Conservation (phyloP, 2,113 vertebrate species). For the Solea senegalensis region DNA sequence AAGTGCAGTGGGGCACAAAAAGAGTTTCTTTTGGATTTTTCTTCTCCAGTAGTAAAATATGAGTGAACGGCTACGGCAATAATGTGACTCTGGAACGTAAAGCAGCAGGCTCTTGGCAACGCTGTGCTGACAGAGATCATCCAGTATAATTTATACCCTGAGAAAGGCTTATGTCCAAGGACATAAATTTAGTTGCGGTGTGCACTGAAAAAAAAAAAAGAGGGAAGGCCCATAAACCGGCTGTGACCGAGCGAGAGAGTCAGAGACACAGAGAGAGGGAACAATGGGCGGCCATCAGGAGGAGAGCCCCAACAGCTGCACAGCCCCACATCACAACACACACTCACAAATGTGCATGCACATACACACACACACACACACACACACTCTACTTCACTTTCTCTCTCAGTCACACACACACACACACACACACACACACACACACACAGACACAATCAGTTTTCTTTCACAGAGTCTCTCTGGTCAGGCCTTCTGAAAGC, state of each 20-base stretch:
- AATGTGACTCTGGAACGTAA: conserved; percentile 49
- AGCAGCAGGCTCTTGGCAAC: conserved; percentile 57
- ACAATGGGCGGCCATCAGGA: conserved; percentile 76
- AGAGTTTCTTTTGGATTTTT: neutral
- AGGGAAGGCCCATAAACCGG: conserved; percentile 69
- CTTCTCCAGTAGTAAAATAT: conserved; percentile 43
- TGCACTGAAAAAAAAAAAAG: conserved; percentile 53
- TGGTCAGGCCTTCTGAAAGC: conserved; percentile 60
- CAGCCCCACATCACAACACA: conserved; percentile 53
- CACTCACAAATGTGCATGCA: conserved; percentile 18
- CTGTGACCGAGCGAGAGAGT: conserved; percentile 34
- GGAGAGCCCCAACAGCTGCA: conserved; percentile 78
- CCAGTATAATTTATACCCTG: conserved; percentile 76
- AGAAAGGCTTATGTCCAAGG: conserved; percentile 74
- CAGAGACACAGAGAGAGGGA: conserved; percentile 50
- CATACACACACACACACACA: conserved; percentile 24
- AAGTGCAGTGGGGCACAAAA: neutral
- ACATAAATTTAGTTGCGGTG: conserved; percentile 74
- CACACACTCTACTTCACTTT: conserved; percentile 8
- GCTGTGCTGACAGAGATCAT: conserved; percentile 61
- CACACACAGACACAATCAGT: conserved; percentile 20
- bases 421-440: conserved; percentile 17
- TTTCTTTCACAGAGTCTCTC: conserved; percentile 32
- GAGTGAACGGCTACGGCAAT: conserved; percentile 48
- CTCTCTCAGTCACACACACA: conserved; percentile 4